Evolutionary conservation across 2,113 vertebrate genomes (phyloP).

Genomic region (Zosterops borbonicus): DNA sequence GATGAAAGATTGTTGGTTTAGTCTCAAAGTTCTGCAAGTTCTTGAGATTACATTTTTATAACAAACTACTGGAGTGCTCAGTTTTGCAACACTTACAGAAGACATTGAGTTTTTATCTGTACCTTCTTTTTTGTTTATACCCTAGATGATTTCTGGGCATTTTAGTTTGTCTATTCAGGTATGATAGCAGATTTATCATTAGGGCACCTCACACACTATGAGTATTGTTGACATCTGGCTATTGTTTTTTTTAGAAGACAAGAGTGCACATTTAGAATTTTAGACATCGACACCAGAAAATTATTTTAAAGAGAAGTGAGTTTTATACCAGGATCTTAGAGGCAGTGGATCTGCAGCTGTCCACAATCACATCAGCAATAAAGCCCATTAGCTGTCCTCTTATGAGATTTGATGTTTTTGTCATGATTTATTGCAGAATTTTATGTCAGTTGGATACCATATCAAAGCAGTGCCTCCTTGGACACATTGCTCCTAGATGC

Average conservation of each 20-base stretch:
- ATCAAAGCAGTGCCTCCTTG: background rate
- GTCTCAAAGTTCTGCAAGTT: background rate
- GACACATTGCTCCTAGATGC: background rate
- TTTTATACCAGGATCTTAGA: background rate
- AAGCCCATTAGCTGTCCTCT: background rate
- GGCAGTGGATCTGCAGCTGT: background rate
- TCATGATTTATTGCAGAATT: background rate
- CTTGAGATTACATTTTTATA: background rate
- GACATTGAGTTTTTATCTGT: background rate
- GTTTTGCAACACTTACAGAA: background rate
- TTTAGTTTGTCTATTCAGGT: background rate
- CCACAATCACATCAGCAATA: background rate
- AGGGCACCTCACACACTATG: background rate
- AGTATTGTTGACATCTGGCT: background rate
- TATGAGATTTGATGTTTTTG: background rate
- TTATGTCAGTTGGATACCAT: background rate
- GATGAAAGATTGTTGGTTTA: background rate
- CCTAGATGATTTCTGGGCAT: background rate
- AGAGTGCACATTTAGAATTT: background rate
- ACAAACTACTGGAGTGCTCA: background rate
- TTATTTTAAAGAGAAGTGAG: background rate
- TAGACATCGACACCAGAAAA: background rate
- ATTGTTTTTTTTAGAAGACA: background rate
- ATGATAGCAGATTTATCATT: background rate
- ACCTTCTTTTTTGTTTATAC: background rate